A percentile compares a stretch with the other conserved stretches of the same genome.
Conservation (phyloP, 2,888 invertebrate genomes). For the Caenorhabditis sinica region DNA sequence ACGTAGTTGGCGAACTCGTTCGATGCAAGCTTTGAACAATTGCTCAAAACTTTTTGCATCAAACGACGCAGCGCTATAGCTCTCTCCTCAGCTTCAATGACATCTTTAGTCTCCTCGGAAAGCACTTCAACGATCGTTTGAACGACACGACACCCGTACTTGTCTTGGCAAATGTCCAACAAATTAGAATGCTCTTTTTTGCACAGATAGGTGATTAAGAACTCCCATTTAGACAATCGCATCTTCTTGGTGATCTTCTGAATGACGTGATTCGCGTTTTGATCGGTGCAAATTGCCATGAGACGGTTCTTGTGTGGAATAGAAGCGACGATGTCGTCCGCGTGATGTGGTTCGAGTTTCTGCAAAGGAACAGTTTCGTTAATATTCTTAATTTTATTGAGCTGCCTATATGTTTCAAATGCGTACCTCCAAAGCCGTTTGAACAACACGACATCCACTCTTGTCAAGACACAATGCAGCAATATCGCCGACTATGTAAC, state of each 20-base stretch:
- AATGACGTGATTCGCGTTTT: conserved; percentile 80
- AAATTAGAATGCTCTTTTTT: conserved; percentile 57
- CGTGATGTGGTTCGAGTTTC: too few species aligned
- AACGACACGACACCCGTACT: conserved; percentile 77
- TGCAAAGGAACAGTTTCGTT: too few species aligned
- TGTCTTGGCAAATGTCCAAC: conserved; percentile 73
- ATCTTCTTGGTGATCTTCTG: conserved; percentile 74
- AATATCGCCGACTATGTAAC: conserved; percentile 65
- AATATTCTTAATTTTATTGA: too few species aligned
- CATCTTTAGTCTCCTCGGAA: conserved; percentile 61
- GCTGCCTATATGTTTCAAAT: too few species aligned
- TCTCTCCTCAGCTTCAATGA: conserved; percentile 14
- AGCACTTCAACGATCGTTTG: conserved; percentile 78
- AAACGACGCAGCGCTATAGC: conserved; percentile 32
- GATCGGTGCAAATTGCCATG: conserved; percentile 71
- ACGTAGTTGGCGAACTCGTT: conserved; percentile 81
- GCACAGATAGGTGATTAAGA: conserved; percentile 61
- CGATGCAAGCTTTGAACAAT: conserved; percentile 67
- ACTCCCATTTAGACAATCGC: conserved; percentile 66
- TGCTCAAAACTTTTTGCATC: conserved; percentile 47
- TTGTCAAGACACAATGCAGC: conserved; percentile 75
- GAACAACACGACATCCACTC: conserved; percentile 81
- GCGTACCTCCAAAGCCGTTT: conserved; percentile 74
- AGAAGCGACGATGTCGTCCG: too few species aligned
- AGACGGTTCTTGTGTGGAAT: too few species aligned